Conservation (phyloP, 37 sponge, comb jelly and placozoan species). For the Ianthella basta region DNA sequence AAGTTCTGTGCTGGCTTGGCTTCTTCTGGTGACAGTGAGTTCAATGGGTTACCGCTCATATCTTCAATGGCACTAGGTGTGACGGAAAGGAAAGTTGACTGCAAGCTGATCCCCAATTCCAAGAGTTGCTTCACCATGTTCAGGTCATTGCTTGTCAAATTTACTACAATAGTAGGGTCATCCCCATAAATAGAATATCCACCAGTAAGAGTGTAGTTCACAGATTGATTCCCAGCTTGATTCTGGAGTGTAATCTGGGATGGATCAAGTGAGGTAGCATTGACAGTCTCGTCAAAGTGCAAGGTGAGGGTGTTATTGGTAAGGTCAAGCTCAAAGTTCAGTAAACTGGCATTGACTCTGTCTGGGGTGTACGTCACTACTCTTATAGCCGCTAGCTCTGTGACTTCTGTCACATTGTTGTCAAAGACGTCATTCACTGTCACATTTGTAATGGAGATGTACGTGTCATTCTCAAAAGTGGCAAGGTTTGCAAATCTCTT, state of each 20-base stretch:
- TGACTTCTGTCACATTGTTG: conserved; percentile 57
- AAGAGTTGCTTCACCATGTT: conserved; percentile 69
- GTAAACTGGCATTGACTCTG: conserved; percentile 48
- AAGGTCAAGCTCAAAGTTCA: conserved; percentile 67
- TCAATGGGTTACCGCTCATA: conserved; percentile 68
- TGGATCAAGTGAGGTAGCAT: conserved; percentile 66
- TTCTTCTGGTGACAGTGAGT: conserved; percentile 33
- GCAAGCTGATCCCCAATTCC: conserved; percentile 44
- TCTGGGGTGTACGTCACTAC: conserved; percentile 57
- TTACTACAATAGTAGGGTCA: conserved; percentile 55
- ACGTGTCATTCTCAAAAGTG: conserved; percentile 51
- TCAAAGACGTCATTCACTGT: conserved; percentile 70
- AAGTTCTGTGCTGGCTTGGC: conserved; percentile 53
- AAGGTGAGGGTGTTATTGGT: conserved; percentile 68
- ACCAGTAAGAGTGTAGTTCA: conserved; percentile 63
- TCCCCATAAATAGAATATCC: conserved; percentile 49
- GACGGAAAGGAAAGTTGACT: conserved; percentile 66
- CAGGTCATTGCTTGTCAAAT: conserved; percentile 65
- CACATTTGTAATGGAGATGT: conserved; percentile 47
- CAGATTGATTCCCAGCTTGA: conserved; percentile 9
- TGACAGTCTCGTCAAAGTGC: conserved; percentile 85
- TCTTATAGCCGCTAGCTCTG: conserved; percentile 31
- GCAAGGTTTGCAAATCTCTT: conserved; percentile 75
- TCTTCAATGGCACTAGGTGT: conserved; percentile 65
- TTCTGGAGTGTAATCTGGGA: conserved; percentile 73